Evolutionary conservation across 2,113 vertebrate species (phyloP), one percentile per base, ranked within the genome.

Genomic region (Seriola rivoliana): DNA sequence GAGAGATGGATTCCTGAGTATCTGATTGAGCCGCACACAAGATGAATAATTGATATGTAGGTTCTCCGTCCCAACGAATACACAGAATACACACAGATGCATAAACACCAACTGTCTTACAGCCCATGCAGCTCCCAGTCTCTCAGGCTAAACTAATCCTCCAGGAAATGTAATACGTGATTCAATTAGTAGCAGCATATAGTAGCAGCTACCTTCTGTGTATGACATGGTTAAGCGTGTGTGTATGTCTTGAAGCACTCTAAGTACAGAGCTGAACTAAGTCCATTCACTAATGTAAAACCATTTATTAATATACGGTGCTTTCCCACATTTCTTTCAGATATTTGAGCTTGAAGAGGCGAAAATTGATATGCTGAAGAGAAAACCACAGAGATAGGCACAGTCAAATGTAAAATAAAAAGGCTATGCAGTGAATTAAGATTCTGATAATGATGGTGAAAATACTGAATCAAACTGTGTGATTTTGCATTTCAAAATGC

Each of bases 31-130:
- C 72, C 71, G 85, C 79, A 60, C 84, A 81, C 82, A 36, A 63
- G 82, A 92, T 94, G 87, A 94, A 94, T 94, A 89, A 94, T 93
- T 92, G 85, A 93, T 89, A 70, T 29, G 84, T 34, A 80, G 88
- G 59, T 85, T 85, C 73, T 80, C 88, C 52, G 32, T 88, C 71
- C 85, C 69, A 77, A 67, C 71, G 70, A 92, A 84, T 78, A 72
- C 75, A 83, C 79, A 80, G 68, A 69, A 76, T 42, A 85, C 78
- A 88, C 88, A 85, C 81, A 72, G 57, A 86, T 36, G 62, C 74
- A 83, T 82, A 82, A 82, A 88, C 83, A 85, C 71, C 40, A 38
- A 81, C 85, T 86, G 75, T 84, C 67, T 85, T 44, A 46, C 71
- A 76, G 82, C 71, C 67, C 75, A 4, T 65, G 54, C 85, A 78